Percentiles rank a stretch among this genome's conserved stretches.
Evolutionary conservation across 1,140 invertebrate genomes (phyloP).

Genomic region (Idris sp.): DNA sequence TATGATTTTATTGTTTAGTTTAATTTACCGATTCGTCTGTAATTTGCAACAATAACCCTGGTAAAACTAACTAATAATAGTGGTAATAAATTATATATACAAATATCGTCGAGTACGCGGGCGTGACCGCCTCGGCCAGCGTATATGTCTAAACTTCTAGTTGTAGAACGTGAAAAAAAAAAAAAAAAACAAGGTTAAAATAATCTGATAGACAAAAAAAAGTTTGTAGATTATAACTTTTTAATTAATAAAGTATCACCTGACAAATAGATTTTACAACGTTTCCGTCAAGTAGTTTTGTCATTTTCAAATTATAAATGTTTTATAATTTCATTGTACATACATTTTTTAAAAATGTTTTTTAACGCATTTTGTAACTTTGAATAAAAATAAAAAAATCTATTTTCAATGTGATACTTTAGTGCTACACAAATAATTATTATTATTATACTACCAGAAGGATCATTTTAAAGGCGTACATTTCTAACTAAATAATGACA

Average conservation of each 20-base stretch:
- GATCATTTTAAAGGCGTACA: conserved; percentile 15
- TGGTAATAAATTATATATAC: conserved; percentile 73
- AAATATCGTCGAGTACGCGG: conserved; percentile 72
- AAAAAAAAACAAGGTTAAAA: conserved; percentile 10
- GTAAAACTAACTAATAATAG: conserved; percentile 66
- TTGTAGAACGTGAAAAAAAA: conserved; percentile 71
- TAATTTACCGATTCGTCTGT: conserved; percentile 36
- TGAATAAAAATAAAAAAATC: background rate
- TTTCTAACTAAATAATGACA: conserved; percentile 27
- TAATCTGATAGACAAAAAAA: conserved; percentile 5
- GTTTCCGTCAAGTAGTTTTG: background rate
- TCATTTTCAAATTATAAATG: background rate
- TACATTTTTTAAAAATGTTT: conserved; percentile 18
- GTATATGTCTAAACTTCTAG: conserved; percentile 78
- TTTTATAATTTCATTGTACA: conserved; percentile 21
- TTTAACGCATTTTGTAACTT: conserved; percentile 9
- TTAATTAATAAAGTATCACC: too few species aligned
- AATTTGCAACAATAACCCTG: conserved; percentile 62
- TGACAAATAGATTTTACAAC: conserved; percentile 15
- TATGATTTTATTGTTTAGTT: conserved; percentile 56
- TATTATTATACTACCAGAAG: conserved; percentile 35
- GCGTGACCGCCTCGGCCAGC: conserved; percentile 76
- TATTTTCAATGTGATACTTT: conserved; percentile 45
- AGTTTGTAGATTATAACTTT: too few species aligned
- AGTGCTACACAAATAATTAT: conserved; percentile 2